Evolutionary conservation across 2,113 vertebrate species (phyloP), one percentile per base, ranked within the genome.

Genomic region (Hippocampus zosterae): DNA sequence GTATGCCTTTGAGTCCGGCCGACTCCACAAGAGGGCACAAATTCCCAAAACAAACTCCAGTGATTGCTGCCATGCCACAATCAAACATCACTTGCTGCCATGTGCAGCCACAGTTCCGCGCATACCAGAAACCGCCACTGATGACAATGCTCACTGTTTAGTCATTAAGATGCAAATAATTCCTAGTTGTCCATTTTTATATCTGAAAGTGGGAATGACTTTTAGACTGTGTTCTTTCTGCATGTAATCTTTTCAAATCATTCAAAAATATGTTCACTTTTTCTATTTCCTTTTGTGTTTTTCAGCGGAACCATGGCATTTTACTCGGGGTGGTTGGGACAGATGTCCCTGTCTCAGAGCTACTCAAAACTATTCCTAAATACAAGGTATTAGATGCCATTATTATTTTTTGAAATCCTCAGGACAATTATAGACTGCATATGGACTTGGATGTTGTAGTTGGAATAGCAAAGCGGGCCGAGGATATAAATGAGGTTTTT

Each of bases 261-360:
- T 64, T 25, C 9, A 60, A 3, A 44, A 15, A 27, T 37, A 37
- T 53, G 76, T 13, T n/a, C 8, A 33, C 27, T 25, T 25, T 57
- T 25, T 12, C 23, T 57, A 29, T 60, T 33, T 60, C 7, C 18
- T 19, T 33, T 19, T 60, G 11, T 85, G 41, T 78, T 83, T 76
- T 15, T 85, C 33, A 98, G 97, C 94, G 95, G 81, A 96, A 96
- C 21, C 93, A 92, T 68, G 96, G 97, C 44, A 98, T 99, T 88
- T 93, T 99, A 44, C 92, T 99, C 13, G 97, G 97, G 42, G 97
- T 99, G 80, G 97, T 98, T 61, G 97, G 97, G 71, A 99, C 97
- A 67, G 97, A 99, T 65, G 95, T 99, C 69, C 97, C 97, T 0
- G 97, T 99, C 61, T 96, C 96, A 70, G 97, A 99, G 86, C 93